Percentiles rank a stretch among this genome's conserved stretches.
Evolutionary conservation across 1,140 invertebrate genomes (phyloP).

Genomic region (Tetramorium parvispinum): DNA sequence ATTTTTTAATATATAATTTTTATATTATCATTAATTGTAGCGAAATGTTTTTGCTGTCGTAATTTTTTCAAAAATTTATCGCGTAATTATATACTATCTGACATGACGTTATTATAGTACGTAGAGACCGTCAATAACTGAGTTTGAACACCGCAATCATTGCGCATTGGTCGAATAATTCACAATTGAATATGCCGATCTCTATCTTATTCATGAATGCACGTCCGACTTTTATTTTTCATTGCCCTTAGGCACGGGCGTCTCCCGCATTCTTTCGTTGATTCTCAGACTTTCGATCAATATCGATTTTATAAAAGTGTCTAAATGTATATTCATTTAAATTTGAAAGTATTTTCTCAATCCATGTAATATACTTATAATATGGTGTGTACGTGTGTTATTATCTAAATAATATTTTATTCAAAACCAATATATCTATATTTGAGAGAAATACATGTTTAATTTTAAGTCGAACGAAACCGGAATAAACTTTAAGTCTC

Average conservation of each 20-base stretch:
- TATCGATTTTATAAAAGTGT: constrained; percentile 30
- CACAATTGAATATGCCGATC: constrained; percentile 38
- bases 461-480: not conserved
- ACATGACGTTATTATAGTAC: not conserved
- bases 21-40: not conserved
- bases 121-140: not conserved
- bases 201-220: constrained; percentile 40
- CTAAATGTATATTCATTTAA: not conserved
- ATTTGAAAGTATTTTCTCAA: not conserved
- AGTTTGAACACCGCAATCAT: constrained; percentile 59
- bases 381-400: too few relatives aligned
- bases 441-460: not conserved
- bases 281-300: constrained; percentile 47
- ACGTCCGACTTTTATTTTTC: constrained; percentile 22
- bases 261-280: constrained; percentile 17
- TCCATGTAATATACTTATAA: not conserved
- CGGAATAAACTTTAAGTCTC: not conserved
- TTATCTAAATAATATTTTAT: not conserved
- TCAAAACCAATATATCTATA: not conserved
- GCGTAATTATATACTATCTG: not conserved
- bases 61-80: not conserved
- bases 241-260: constrained; percentile 35
- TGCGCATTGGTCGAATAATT: constrained; percentile 61
- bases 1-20: not conserved
- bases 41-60: not conserved